Conservation (phyloP, 2,113 vertebrate genomes). For the Indicator indicator region DNA sequence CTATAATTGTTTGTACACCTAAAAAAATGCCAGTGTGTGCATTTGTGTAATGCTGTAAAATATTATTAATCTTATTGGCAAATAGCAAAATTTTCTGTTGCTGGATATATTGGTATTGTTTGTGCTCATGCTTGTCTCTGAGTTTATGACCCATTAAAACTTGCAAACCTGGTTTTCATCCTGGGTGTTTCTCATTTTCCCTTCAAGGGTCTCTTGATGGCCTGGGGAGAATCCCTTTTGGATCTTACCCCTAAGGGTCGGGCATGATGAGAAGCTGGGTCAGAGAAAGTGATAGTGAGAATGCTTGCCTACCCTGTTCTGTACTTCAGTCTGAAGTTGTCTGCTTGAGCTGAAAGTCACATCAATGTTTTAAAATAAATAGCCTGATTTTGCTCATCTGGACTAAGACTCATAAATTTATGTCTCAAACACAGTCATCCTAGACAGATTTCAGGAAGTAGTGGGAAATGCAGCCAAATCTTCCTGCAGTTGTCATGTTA, state of each 20-base stretch:
- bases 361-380: background rate
- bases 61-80: background rate
- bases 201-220: background rate
- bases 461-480: background rate
- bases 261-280: background rate
- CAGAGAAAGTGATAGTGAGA: background rate
- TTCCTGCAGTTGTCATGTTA: background rate
- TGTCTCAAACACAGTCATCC: background rate
- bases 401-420: background rate
- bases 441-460: background rate
- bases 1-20: background rate
- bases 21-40: background rate
- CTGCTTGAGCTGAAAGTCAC: background rate
- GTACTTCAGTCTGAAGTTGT: background rate
- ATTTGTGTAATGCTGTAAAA: background rate
- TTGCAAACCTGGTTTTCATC: background rate
- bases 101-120: background rate
- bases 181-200: background rate
- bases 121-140: background rate
- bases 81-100: background rate
- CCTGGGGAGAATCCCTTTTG: background rate
- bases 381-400: background rate
- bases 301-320: background rate
- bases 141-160: background rate
- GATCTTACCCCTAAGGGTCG: background rate